These are phyloP conservation scores for Pelmatolapia mariae DNA, from an alignment of 2,113 vertebrate species.

Conservation along the genomic window DNA sequence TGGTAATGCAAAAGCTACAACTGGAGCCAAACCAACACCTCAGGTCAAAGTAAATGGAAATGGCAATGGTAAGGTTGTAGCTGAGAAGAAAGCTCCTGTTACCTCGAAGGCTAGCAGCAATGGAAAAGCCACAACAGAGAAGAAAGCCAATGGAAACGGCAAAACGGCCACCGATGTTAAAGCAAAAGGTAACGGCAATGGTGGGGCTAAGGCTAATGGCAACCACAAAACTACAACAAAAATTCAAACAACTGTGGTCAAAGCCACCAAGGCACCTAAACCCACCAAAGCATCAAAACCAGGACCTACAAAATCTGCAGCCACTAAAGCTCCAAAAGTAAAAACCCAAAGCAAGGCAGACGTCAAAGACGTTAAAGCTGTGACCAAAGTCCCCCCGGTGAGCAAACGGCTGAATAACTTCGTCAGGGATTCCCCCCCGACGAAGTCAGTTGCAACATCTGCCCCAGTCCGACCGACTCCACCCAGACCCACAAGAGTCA, in stretches of 20 bases:
- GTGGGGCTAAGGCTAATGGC: conserved; percentile 46
- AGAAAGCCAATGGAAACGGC: conserved; percentile 46
- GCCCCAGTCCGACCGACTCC: conserved; percentile 43
- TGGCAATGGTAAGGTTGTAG: conserved; percentile 52
- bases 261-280: conserved; percentile 41
- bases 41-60: conserved; percentile 48
- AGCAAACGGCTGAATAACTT: conserved; percentile 30
- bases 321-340: conserved; percentile 35
- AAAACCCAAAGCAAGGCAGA: conserved; percentile 8
- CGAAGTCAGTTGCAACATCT: conserved; percentile 34
- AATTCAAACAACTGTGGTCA: conserved; percentile 54
- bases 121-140: conserved; percentile 15
- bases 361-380: conserved; percentile 40
- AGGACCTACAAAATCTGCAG: conserved; percentile 49
- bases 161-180: conserved; percentile 21
- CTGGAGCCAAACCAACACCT: conserved; percentile 47
- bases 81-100: conserved; percentile 42
- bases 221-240: conserved; percentile 43
- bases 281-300: conserved; percentile 43
- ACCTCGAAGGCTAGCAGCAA: conserved; percentile 38
- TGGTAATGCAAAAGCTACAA: conserved; percentile 26
- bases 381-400: conserved; percentile 35
- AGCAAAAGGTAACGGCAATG: conserved; percentile 36
- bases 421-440: conserved; percentile 10
- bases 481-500: conserved; percentile 53